Evolutionary conservation across 1,140 invertebrate genomes (phyloP).

Genomic region (Aphelinus certus): DNA sequence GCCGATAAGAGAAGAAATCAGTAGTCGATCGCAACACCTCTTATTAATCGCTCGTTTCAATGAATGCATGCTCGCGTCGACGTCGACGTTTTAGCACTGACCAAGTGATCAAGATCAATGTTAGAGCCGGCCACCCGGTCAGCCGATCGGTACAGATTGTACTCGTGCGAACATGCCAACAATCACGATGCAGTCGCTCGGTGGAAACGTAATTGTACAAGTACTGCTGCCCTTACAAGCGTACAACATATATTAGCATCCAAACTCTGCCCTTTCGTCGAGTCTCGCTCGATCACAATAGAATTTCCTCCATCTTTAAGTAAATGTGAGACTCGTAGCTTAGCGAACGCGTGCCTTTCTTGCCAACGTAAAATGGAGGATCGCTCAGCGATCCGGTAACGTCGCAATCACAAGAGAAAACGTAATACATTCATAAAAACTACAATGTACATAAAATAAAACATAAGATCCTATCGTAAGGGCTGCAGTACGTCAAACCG

Average conservation of each 20-base stretch:
- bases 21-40: slow-evolving; percentile 18
- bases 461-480: slow-evolving; percentile 26
- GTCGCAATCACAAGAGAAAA: slow-evolving; percentile 4
- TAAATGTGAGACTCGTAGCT: slow-evolving; percentile 22
- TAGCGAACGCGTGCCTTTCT: slow-evolving; percentile 2
- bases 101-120: slow-evolving; percentile 30
- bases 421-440: slow-evolving; percentile 8
- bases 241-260: not conserved
- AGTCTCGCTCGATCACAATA: slow-evolving; percentile 29
- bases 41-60: slow-evolving; percentile 17
- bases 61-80: slow-evolving; percentile 5
- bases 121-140: slow-evolving; percentile 15
- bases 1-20: slow-evolving; percentile 25
- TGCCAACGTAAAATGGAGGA: not conserved
- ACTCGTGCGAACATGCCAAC: not conserved
- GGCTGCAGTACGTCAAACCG: slow-evolving; percentile 35
- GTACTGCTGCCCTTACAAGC: slow-evolving; percentile 41
- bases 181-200: slow-evolving; percentile 11
- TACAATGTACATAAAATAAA: slow-evolving; percentile 24
- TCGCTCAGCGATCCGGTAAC: slow-evolving; percentile 33
- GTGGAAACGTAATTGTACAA: slow-evolving; percentile 38
- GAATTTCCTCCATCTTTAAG: slow-evolving; percentile 17
- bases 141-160: not conserved
- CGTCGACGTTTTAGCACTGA: not conserved
- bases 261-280: not conserved